Base-by-base conservation (phyloP, 2,888 invertebrate genomes). In the Drosophila anomalipes region DNA sequence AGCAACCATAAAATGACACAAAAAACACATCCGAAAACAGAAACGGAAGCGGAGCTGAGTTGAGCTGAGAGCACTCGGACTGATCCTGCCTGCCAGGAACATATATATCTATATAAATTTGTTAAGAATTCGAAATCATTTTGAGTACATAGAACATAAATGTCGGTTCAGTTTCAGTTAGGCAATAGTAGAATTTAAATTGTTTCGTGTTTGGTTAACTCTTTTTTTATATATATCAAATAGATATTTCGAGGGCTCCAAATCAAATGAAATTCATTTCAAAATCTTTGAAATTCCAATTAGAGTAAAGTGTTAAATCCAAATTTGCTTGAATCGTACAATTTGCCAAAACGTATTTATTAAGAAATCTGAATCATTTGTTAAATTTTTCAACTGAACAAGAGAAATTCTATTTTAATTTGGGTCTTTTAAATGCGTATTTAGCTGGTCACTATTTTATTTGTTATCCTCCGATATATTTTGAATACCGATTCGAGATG, bases 31-130 rank as follows among this genome's bases (percentile, higher is more conserved):
- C 49, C 30, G 7, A 44, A 69, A 32, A 41, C 16, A 59, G 64
- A 74, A 74, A 51, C 61, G 53, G 37, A 68, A 68, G 61, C 52
- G 22, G 14, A 3, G 37, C 53, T 33, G 51, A 68, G 61, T 44
- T 19, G 14, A 3, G 37, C 53, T 33, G 51, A 9, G 4, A n/a
- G 22, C 35, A 4, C 26, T 37, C 30, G 26, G 12, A n/a, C 19
- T 53, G 26, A 28, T 72, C 53, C 64, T 72, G 58, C 6, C 30
- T 65, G 64, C 58, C 53, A 35, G 35, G 53, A 64, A 59, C 7
- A 41, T 14, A 22, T 22, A 47, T 47, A 44, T 22, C 3, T 6
- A 6, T 3, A 44, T 44, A 37, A 4, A 14, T 35, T 26, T 26
- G 0, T 26, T 26, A 26, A 26, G 26, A 26, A 26, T 26, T 26